A percentile compares a stretch with the other conserved stretches of the same genome.
These are phyloP conservation scores for Mystacornis crossleyi DNA, from an alignment of 2,113 vertebrate genomes.

Conservation along the genomic window DNA sequence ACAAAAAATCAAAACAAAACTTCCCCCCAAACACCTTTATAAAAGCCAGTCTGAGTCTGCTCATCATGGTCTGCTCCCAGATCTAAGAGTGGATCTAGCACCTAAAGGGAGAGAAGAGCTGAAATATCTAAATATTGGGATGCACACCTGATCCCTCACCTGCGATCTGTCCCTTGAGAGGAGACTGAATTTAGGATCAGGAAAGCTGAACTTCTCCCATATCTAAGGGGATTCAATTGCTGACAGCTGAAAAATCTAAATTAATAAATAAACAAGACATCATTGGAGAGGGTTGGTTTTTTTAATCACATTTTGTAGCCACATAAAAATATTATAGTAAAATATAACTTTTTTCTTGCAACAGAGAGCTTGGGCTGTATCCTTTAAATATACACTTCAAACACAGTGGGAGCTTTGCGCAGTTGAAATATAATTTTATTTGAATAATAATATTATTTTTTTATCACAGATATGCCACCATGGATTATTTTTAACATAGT, in stretches of 20 bases:
- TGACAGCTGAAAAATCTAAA: not conserved
- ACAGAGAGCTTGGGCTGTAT: not conserved
- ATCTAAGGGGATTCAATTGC: not conserved
- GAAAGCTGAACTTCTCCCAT: not conserved
- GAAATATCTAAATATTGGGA: not conserved
- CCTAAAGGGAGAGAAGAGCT: not conserved
- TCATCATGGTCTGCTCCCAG: not conserved
- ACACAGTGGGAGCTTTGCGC: not conserved
- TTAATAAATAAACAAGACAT: conserved; percentile 3
- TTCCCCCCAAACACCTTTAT: not conserved
- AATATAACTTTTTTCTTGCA: not conserved
- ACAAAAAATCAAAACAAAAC: not conserved
- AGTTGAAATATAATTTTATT: conserved; percentile 29
- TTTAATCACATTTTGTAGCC: not conserved
- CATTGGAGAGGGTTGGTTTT: too few relatives aligned
- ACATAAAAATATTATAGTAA: not conserved
- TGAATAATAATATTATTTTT: conserved; percentile 30
- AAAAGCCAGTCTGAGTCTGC: not conserved
- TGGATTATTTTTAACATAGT: conserved; percentile 31
- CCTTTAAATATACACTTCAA: not conserved
- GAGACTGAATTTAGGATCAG: not conserved
- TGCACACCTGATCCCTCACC: not conserved
- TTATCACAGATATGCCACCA: not conserved
- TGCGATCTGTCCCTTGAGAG: not conserved
- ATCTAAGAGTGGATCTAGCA: not conserved